phyloP scores from a whole-genome alignment of 2,888 invertebrate species.

The Brenthis daphne region DNA sequence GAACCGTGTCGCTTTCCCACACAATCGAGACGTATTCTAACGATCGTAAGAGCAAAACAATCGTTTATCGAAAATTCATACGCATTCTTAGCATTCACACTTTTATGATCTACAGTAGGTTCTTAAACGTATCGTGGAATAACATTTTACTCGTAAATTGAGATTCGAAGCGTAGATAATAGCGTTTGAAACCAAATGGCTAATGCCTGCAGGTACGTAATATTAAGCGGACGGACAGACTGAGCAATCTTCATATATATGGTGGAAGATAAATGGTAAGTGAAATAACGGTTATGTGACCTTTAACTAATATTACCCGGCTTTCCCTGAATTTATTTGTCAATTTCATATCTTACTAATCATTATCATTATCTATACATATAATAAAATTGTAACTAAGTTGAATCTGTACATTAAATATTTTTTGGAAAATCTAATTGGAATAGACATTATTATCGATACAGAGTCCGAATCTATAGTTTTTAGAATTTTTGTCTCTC shows the following conservation, averaged over 20 bases:
- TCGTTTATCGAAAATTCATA: slow-evolving; percentile 33
- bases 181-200: slow-evolving; percentile 20
- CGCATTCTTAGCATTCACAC: slow-evolving; percentile 34
- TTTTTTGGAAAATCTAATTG: too few species aligned
- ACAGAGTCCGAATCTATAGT: too few species aligned
- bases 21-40: slow-evolving; percentile 3
- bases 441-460: too few species aligned
- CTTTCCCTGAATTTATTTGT: too few species aligned
- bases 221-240: slow-evolving; percentile 1
- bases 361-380: too few species aligned
- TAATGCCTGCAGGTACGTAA: slow-evolving; percentile 3
- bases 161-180: slow-evolving; percentile 29
- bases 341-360: too few species aligned
- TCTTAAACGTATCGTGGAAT: slow-evolving; percentile 31
- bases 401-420: too few species aligned
- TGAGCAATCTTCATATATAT: background rate
- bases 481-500: too few species aligned
- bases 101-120: slow-evolving; percentile 28
- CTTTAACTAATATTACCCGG: too few species aligned
- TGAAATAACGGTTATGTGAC: background rate
- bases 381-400: too few species aligned
- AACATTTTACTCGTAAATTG: slow-evolving; percentile 20
- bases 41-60: slow-evolving; percentile 29
- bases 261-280: background rate
- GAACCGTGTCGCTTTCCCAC: slow-evolving; percentile 2